Base-by-base conservation (phyloP, 2,113 vertebrate genomes). In the Polypterus senegalus region DNA sequence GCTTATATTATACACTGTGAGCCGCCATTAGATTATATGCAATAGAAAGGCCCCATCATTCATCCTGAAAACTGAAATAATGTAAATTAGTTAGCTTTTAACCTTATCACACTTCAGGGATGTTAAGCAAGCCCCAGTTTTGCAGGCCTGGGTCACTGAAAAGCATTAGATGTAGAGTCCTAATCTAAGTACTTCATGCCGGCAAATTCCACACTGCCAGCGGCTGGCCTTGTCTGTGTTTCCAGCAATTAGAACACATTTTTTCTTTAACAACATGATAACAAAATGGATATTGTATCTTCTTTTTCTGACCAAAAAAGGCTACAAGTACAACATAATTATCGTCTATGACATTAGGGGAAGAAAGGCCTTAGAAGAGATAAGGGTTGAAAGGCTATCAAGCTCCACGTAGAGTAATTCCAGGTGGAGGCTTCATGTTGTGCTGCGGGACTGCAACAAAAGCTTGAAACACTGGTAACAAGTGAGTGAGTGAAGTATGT, bases 281-380 rank as follows among this genome's bases (percentile, higher is more conserved):
- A 82, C 70, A 70, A 79, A 27, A 83, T 68, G 75, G 75, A 66
- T 74, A 81, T 78, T 80, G 55, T 73, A 75, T 88, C 83, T 82
- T 72, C 82, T 74, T 3, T 69, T 69, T 64, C 73, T 83, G 77
- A 81, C 89, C 88, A 91, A 89, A 86, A 81, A 86, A 89, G 87
- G 90, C 78, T 86, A 86, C 77, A 71, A 72, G 73, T 74, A 66
- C 70, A 71, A 77, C 76, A 79, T 75, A 77, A 83, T 82, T 81
- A 84, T 82, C 44, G 61, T 69, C 76, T 74, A 76, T 79, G 70
- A 59, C 60, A 76, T 81, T 78, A 60, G 79, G 71, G 79, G 63
- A 67, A 65, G 63, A 69, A 75, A 78, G 80, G 80, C 68, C 84
- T 85, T 89, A 91, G 91, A 91, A 91, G 27, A 27, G 27, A 27